phyloP scores from a whole-genome alignment of 2,797 vertebrate genomes.

The Benthosema pterotum region DNA sequence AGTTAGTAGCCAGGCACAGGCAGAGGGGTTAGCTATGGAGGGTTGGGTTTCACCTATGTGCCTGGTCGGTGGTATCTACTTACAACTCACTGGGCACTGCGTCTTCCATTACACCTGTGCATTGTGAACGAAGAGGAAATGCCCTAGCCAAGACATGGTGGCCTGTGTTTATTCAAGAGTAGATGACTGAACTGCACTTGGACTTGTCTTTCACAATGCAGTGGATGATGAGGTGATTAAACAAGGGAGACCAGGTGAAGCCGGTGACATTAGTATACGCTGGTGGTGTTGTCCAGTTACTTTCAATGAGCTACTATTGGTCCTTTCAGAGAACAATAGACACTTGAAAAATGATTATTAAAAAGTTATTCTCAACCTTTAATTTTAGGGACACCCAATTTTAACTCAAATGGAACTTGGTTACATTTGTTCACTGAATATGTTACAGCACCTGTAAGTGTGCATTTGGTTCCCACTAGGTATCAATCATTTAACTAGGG shows the following conservation, averaged over 20 bases:
- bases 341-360: too few species aligned
- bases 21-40: conserved; percentile 17
- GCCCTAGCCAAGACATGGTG: conserved; percentile 17
- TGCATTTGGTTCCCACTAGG: too few species aligned
- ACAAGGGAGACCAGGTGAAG: not conserved
- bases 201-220: conserved; percentile 18
- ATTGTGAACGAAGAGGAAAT: conserved; percentile 63
- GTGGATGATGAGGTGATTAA: not conserved
- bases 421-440: too few species aligned
- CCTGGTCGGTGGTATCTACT: conserved; percentile 57
- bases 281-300: not conserved
- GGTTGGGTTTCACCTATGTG: conserved; percentile 52
- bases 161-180: conserved; percentile 7
- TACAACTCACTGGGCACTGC: conserved; percentile 47
- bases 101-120: conserved; percentile 63
- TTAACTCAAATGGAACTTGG: too few species aligned
- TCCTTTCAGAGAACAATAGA: too few species aligned
- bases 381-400: too few species aligned
- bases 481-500: too few species aligned
- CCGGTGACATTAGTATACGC: too few species aligned
- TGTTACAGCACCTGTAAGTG: too few species aligned
- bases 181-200: conserved; percentile 23
- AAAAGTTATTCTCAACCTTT: not conserved
- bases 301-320: conserved; percentile 11
- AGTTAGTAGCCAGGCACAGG: conserved; percentile 20